Conservation (phyloP, 2,113 vertebrate genomes). For the Dasypus novemcinctus region DNA sequence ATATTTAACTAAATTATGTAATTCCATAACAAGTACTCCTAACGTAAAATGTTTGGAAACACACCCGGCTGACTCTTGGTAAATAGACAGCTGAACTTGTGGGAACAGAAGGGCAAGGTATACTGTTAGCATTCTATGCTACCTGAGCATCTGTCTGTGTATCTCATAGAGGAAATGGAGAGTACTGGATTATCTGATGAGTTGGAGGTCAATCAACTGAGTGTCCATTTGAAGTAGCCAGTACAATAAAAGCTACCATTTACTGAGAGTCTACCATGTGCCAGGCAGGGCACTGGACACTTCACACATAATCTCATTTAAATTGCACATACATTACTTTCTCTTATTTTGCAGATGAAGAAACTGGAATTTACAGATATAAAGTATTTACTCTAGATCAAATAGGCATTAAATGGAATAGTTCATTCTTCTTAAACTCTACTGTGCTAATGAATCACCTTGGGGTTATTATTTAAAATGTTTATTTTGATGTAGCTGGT, state of each 20-base stretch:
- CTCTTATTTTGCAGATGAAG: neutral
- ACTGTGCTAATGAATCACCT: neutral
- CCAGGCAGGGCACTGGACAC: neutral
- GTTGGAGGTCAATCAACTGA: neutral
- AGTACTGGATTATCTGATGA: neutral
- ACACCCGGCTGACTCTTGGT: neutral
- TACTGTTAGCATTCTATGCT: neutral
- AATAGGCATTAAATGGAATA: neutral
- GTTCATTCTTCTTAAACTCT: neutral
- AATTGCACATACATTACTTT: neutral
- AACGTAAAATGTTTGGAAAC: neutral
- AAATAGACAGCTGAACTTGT: neutral
- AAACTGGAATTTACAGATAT: neutral
- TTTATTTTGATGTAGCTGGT: neutral
- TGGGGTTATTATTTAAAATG: neutral
- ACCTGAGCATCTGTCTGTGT: fast-evolving
- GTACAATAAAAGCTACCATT: neutral
- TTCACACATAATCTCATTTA: neutral
- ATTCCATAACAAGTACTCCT: neutral
- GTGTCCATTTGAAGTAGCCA: neutral
- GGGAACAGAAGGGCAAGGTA: neutral
- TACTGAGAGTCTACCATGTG: neutral
- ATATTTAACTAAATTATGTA: neutral
- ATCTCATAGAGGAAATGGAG: neutral
- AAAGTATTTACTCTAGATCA: neutral